Evolutionary conservation across 2,888 invertebrate genomes (phyloP), one percentile per base, ranked within the genome.

Genomic region (Strigamia maritima): DNA sequence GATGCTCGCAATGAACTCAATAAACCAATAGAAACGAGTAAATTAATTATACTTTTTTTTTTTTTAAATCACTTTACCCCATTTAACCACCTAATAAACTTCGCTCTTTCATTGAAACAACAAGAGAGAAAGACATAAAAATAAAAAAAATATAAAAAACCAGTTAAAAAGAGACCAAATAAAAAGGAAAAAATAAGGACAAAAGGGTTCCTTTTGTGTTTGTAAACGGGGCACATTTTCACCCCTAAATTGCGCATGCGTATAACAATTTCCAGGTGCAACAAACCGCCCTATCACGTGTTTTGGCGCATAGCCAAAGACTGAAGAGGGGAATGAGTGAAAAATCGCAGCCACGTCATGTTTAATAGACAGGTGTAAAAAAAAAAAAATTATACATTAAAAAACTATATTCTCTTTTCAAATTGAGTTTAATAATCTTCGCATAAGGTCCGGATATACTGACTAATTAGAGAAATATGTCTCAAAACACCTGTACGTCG

Each of bases 1-100:
- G 70, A 70, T 70, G 70, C 70, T 70, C 70, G 26, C 70, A 70
- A 70, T 70, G 70, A 70, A 70, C 70, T 70, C 28, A 70, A 70
- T 28, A 70, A 28, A 8, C 12, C 14, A 28, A 70, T 70, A 26
- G 0, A 12, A 70, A 70, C 16, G 26, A 60, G 60, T 60, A 16
- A 49, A 49, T 19, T 49, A 49, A 16, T 19, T 49, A n/a, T n/a
- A n/a, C n/a, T 2, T 16, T 49, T 19, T 19, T 49, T 49, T 35
- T 6, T n/a, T n/a, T n/a, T n/a, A 44, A 54, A 54, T 19, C 19
- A 7, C 16, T 19, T 54, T n/a, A 8, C 8, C 54, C 54, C 19
- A 3, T 12, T 70, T 70, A 28, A 70, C 70, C 28, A 26, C 12
- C 26, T 70, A 70, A 28, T 70, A 70, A 70, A 70, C 70, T 12